These are phyloP conservation scores for Myoxocephalus aenaeus DNA, from an alignment of 2,797 vertebrate genomes.

Conservation along the genomic window DNA sequence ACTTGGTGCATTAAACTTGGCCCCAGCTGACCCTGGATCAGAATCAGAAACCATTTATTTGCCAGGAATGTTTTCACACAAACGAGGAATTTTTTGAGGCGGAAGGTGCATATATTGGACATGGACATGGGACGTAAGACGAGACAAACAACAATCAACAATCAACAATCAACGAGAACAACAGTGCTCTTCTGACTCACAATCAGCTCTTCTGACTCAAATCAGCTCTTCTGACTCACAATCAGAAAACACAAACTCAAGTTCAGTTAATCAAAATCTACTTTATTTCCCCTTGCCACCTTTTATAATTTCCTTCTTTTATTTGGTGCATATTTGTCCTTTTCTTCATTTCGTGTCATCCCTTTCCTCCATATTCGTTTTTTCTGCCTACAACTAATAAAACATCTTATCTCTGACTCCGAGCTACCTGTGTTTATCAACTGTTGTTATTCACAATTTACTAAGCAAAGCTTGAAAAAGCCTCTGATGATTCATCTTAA, in stretches of 20 bases:
- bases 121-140: no score
- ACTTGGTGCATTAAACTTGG: slow-evolving; percentile 28
- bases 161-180: no score
- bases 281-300: background rate
- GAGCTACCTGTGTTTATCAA: background rate
- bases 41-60: slow-evolving; percentile 27
- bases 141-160: no score
- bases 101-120: no score
- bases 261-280: background rate
- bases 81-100: no score
- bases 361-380: background rate
- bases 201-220: no score
- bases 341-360: background rate
- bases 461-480: slow-evolving; percentile 29
- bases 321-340: background rate
- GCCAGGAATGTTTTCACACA: no score
- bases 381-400: background rate
- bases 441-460: slow-evolving; percentile 28
- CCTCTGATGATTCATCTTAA: slow-evolving; percentile 53
- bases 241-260: slow-evolving; percentile 4
- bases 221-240: slow-evolving; percentile 39
- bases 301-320: background rate
- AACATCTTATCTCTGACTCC: background rate
- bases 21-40: slow-evolving; percentile 55
- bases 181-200: no score